Evolutionary conservation across 2,113 vertebrate genomes (phyloP), one percentile per base, ranked within the genome.

Genomic region (Neogale vison): DNA sequence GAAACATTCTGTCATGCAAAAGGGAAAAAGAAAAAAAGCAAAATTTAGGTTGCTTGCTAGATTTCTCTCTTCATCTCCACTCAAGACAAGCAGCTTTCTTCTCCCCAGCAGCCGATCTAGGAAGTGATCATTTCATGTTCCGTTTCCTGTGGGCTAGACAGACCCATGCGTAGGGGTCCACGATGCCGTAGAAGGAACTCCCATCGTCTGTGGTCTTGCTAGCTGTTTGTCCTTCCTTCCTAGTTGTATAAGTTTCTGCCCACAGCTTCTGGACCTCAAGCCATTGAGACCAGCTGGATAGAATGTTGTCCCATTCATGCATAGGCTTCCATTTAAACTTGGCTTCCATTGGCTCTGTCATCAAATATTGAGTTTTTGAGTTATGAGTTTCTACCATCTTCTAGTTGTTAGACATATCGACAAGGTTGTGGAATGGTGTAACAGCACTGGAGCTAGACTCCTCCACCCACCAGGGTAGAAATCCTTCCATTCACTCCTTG

Each of bases 381-480:
- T 55, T 29, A 81, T 20, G 63, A 55, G n/a, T 72, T n/a, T 34
- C 52, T 45, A 24, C 26, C 21, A 1, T 14, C 4, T 14, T 39
- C 55, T 2, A 2, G 10, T 24, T 13, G 17, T 18, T 47, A 36
- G 8, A 36, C 39, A 31, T 4, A 3, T 17, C 10, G 18, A 14
- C 14, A 76, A 31, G 20, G 67, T 14, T 0, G 12, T 36, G 45
- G 15, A 29, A 1, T 17, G 1, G 0, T 20, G 7, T 17, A 15
- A 36, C 17, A 14, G 15, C 31, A 3, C 6, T 12, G 86, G 11
- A 34, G 2, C 0, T 0, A 26, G 11, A 10, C 11, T 17, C 20
- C 6, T 1, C 10, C 23, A 29, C 24, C 15, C 0, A 6, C 4
- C 0, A 26, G 1, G 0, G 12, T 18, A 34, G 11, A 36, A 11